Conservation (phyloP, 2,113 vertebrate genomes). For the Myotis yumanensis region DNA sequence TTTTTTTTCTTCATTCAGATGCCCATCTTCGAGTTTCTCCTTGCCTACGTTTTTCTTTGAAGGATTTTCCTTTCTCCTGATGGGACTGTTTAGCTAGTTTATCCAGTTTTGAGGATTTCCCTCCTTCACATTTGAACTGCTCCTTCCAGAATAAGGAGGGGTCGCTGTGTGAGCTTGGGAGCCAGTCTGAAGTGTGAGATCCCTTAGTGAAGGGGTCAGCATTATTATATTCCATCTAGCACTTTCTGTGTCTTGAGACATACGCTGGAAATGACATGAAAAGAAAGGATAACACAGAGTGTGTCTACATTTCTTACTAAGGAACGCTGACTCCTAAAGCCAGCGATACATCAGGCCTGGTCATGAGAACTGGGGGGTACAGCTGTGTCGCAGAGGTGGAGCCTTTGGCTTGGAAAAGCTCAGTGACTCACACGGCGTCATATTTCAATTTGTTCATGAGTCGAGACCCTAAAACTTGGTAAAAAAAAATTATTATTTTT, state of each 20-base stretch:
- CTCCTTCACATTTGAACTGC: not conserved
- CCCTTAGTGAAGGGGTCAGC: not conserved
- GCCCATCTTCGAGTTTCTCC: not conserved
- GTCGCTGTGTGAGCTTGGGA: not conserved
- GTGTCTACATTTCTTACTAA: not conserved
- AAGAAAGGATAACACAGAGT: not conserved
- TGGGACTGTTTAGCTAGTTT: not conserved
- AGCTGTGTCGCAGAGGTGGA: not conserved
- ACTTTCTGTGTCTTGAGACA: not conserved
- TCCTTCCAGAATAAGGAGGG: not conserved
- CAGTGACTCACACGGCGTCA: not conserved
- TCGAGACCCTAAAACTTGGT: not conserved
- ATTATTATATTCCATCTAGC: not conserved
- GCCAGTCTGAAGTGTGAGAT: not conserved
- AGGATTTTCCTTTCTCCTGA: not conserved
- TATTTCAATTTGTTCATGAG: not conserved
- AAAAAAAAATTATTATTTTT: not conserved
- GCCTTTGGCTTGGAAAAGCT: not conserved
- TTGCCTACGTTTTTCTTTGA: not conserved
- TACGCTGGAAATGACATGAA: not conserved
- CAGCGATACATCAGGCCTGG: not conserved
- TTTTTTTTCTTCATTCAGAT: not conserved
- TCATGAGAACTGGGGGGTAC: fast-evolving
- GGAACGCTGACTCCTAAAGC: not conserved
- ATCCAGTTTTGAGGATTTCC: not conserved